These are phyloP conservation scores for Globia sparganii DNA, from an alignment of 2,888 invertebrate genomes.

Conservation along the genomic window DNA sequence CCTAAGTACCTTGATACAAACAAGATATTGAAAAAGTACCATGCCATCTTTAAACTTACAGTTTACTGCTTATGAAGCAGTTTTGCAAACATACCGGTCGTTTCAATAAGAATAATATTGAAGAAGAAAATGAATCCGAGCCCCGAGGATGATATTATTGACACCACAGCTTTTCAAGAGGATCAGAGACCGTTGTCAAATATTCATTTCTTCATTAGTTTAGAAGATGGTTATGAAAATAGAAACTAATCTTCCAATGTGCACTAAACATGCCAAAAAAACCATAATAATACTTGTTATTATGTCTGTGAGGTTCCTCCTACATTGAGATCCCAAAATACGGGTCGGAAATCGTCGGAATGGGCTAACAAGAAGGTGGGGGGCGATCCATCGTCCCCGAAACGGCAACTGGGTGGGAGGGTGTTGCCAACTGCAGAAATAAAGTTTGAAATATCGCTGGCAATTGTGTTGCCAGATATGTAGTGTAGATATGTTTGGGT, in stretches of 20 bases:
- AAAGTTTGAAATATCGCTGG: conserved; percentile 29
- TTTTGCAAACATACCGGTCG: background rate
- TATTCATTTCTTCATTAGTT: background rate
- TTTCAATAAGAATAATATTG: conserved; percentile 1
- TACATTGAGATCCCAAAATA: conserved; percentile 48
- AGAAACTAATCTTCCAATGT: background rate
- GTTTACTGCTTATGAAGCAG: background rate
- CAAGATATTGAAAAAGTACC: background rate
- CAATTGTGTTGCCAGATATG: conserved; percentile 19
- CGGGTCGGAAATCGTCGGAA: background rate
- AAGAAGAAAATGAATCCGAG: background rate
- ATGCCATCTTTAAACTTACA: background rate
- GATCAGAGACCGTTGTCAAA: background rate
- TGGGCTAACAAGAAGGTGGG: conserved; percentile 5
- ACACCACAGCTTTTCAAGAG: background rate
- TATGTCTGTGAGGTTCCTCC: conserved; percentile 31
- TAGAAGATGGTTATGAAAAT: background rate
- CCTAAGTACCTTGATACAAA: background rate
- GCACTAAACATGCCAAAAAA: background rate
- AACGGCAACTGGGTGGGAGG: conserved; percentile 12
- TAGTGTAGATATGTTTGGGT: background rate
- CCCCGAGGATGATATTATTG: too few species aligned
- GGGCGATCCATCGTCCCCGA: conserved; percentile 26
- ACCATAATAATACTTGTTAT: conserved; percentile 19
- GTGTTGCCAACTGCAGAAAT: conserved; percentile 56